Evolutionary conservation across 2,888 invertebrate species (phyloP).

Genomic region (Agrochola macilenta): DNA sequence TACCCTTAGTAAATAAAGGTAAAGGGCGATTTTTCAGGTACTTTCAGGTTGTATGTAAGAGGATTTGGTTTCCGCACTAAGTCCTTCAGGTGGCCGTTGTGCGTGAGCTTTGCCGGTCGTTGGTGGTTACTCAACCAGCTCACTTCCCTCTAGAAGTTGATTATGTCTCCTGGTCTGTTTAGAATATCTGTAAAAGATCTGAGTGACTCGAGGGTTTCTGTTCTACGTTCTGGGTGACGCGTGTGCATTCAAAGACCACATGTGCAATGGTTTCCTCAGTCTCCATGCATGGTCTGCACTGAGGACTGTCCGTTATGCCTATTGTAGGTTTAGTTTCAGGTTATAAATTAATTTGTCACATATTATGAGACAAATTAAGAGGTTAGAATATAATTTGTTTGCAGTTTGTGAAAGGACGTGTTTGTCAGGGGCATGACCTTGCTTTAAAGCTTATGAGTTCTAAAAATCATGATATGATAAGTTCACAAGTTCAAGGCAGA

Average conservation of each 20-base stretch:
- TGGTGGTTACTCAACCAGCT: not conserved
- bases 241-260: no score
- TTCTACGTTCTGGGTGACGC: no score
- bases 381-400: no score
- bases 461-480: not conserved
- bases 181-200: not conserved
- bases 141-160: not conserved
- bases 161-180: not conserved
- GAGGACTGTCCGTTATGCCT: no score
- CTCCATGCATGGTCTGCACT: no score
- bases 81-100: not conserved
- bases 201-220: not conserved
- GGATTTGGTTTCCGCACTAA: not conserved
- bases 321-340: no score
- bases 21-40: not conserved
- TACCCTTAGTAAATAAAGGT: conserved; percentile 6
- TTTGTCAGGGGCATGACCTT: not conserved
- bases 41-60: not conserved
- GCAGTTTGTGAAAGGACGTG: not conserved
- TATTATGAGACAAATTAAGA: no score
- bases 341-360: not conserved
- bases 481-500: not conserved
- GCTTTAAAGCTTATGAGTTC: not conserved
- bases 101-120: not conserved
- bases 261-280: no score